Percentiles rank a stretch among this genome's conserved stretches.
Evolutionary conservation across 2,888 invertebrate genomes (phyloP).

Genomic region (Nineta flava): DNA sequence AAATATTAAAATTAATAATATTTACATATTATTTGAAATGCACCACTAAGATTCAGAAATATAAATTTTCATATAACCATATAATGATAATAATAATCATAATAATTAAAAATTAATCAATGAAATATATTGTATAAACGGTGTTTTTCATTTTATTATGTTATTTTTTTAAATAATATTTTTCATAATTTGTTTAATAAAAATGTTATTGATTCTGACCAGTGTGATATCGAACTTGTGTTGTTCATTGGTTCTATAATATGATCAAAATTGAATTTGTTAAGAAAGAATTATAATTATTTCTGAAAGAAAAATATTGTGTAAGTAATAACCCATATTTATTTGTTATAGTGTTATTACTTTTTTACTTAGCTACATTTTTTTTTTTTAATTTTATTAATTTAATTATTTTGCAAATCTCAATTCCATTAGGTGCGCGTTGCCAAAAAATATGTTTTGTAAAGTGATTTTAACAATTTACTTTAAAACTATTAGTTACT

Average conservation of each 20-base stretch:
- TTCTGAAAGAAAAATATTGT: too few species aligned
- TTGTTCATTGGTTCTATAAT: background rate
- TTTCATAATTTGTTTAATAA: background rate
- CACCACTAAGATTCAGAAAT: conserved; percentile 4
- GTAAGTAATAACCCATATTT: background rate
- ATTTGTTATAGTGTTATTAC: background rate
- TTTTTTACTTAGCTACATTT: background rate
- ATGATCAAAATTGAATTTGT: too few species aligned
- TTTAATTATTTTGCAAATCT: background rate
- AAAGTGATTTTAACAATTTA: background rate
- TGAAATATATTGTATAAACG: background rate
- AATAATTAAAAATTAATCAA: background rate
- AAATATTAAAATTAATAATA: background rate
- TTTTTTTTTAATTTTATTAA: background rate
- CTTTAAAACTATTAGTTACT: background rate
- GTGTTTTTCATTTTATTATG: too few species aligned
- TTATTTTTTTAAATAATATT: background rate
- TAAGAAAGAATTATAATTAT: too few species aligned
- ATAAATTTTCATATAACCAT: background rate
- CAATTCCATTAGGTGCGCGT: background rate
- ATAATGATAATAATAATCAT: background rate
- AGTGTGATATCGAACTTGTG: background rate
- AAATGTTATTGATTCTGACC: background rate
- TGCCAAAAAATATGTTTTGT: background rate
- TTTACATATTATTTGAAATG: background rate